These are phyloP conservation scores for Carpatolechia fugitivella DNA, from an alignment of 2,888 invertebrate species.

Conservation along the genomic window DNA sequence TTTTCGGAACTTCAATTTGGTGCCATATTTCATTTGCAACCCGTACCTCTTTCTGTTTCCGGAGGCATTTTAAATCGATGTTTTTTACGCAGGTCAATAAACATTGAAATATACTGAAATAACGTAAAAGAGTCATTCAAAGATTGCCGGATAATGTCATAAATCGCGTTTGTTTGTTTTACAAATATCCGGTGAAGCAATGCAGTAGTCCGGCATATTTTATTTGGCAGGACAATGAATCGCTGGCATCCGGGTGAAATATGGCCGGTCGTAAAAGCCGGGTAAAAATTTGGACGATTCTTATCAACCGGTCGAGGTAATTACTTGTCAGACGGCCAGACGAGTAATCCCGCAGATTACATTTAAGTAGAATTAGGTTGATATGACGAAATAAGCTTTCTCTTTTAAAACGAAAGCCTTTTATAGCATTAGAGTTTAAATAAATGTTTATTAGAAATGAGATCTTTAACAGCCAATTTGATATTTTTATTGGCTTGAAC, in stretches of 20 bases:
- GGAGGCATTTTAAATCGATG: background rate
- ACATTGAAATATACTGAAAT: background rate
- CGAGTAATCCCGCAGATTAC: constrained; percentile 36
- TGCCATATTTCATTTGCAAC: background rate
- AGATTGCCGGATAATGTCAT: background rate
- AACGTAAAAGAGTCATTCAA: background rate
- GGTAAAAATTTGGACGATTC: constrained; percentile 28
- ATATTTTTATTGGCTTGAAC: constrained; percentile 2
- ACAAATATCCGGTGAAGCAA: constrained; percentile 14
- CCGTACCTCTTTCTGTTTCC: background rate
- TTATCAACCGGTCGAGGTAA: constrained; percentile 30
- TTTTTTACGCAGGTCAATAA: background rate
- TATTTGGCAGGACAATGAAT: constrained; percentile 28
- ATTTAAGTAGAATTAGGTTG: constrained; percentile 29
- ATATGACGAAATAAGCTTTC: constrained; percentile 6
- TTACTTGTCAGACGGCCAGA: constrained; percentile 36
- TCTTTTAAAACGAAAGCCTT: background rate
- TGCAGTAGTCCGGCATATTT: constrained; percentile 20
- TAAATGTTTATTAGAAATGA: constrained; percentile 9
- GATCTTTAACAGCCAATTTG: constrained; percentile 7
- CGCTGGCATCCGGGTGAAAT: constrained; percentile 23
- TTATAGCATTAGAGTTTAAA: constrained; percentile 4
- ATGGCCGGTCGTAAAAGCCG: constrained; percentile 24
- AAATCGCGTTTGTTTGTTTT: constrained; percentile 13
- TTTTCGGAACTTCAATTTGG: constrained; percentile 1